Evolutionary conservation across 2,113 vertebrate genomes (phyloP), one percentile per base, ranked within the genome.

Genomic region (Egretta garzetta): DNA sequence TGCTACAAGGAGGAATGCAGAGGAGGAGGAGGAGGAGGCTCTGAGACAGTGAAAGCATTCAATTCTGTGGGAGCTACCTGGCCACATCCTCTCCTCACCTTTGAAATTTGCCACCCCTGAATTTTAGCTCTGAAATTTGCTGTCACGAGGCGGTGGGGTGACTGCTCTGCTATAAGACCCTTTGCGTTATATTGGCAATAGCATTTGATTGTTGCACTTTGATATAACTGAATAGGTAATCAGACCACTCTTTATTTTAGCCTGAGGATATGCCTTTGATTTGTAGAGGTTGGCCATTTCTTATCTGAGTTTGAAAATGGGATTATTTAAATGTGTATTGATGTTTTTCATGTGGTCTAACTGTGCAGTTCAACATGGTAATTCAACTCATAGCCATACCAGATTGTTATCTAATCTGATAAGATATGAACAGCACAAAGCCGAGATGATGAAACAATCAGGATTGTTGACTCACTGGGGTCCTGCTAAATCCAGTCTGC

Each of bases 361-460:
- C 96, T 85, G 94, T 41, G 95, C 85, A 43, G 89, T 95, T 98
- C 96, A 96, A 94, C 96, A 97, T 94, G 96, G 95, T 95, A 97
- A 97, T 97, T 97, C 95, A 95, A 85, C 91, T 96, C 77, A 12
- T 93, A 93, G 95, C 91, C 92, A 63, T 95, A 93, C 15, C 95
- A 96, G 97, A 97, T 97, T 96, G 97, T 98, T 96, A 97, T 97
- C 97, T 97, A 96, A 97, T 97, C 97, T 97, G 97, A 97, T 97
- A 94, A 97, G 90, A 97, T 94, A 94, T 94, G 95, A 96, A 91
- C 95, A 94, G 95, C 95, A 95, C 96, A 98, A 97, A 98, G 96
- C 95, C 28, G 2, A 96, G 95, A 98, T 97, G 97, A 97, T 97
- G 96, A 98, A 96, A 97, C 97, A 97, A 97, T 98, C 79, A 90